Percentiles rank a stretch among this genome's conserved stretches.
phyloP scores from a whole-genome alignment of 1,140 invertebrate genomes.

The Steinernema khuongi region DNA sequence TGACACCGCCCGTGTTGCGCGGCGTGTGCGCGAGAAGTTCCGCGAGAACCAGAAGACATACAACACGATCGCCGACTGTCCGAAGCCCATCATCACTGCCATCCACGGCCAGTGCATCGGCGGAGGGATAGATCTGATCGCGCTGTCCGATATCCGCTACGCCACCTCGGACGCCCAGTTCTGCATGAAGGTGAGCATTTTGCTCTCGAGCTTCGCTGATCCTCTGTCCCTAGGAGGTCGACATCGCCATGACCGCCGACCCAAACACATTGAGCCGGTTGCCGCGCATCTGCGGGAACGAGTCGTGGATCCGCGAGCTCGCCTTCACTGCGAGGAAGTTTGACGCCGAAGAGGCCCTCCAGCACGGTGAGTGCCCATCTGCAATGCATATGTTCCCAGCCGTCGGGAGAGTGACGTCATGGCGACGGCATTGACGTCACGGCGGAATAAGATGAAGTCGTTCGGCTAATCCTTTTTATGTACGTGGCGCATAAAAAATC shows the following conservation, averaged over 20 bases:
- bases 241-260: constrained; percentile 81
- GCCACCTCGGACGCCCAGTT: constrained; percentile 85
- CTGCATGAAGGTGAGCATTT: constrained; percentile 71
- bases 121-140: constrained; percentile 78
- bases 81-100: constrained; percentile 81
- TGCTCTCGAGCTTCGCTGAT: background rate
- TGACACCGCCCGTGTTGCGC: constrained; percentile 75
- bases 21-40: constrained; percentile 68
- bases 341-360: constrained; percentile 72
- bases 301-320: constrained; percentile 78
- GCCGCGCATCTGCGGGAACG: constrained; percentile 82
- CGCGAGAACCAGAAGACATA: constrained; percentile 72
- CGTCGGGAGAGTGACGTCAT: background rate
- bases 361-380: constrained; percentile 61
- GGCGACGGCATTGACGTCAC: background rate
- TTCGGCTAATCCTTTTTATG: background rate
- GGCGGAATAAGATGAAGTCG: background rate
- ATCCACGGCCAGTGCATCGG: constrained; percentile 83
- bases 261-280: constrained; percentile 85
- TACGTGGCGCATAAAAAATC: background rate
- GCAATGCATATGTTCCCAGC: too few relatives aligned
- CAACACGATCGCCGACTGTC: constrained; percentile 72
- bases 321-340: constrained; percentile 80
- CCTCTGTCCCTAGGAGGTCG: constrained; percentile 60
- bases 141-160: constrained; percentile 82